phyloP scores from a whole-genome alignment of 2,888 invertebrate species.

The Crepidodera aurea region DNA sequence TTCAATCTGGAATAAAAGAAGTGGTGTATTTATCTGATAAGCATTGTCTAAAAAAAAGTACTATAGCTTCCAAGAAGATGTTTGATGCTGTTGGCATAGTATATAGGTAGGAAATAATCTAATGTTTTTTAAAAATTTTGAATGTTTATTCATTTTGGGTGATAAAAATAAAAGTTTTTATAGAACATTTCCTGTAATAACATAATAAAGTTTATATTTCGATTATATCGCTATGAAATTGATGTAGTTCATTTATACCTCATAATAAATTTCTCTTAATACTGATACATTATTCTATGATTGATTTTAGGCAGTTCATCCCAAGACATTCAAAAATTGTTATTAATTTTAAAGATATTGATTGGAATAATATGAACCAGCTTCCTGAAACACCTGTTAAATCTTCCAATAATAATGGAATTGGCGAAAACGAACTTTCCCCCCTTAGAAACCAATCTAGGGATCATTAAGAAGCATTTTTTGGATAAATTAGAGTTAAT shows the following conservation, averaged over 20 bases:
- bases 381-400: slow-evolving; percentile 59
- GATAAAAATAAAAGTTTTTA: not conserved
- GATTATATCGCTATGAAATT: too few species aligned
- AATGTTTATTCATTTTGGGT: too few species aligned
- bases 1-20: slow-evolving; percentile 88
- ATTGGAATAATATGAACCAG: slow-evolving; percentile 66
- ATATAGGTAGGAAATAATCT: slow-evolving; percentile 67
- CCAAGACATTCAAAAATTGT: slow-evolving; percentile 70
- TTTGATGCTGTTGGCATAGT: slow-evolving; percentile 79
- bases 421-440: too few species aligned
- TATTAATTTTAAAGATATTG: slow-evolving; percentile 73
- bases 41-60: slow-evolving; percentile 71
- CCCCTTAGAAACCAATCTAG: too few species aligned
- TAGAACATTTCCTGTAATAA: not conserved
- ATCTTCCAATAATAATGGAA: not conserved
- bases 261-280: too few species aligned
- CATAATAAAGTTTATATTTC: too few species aligned
- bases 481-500: too few species aligned
- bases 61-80: slow-evolving; percentile 82
- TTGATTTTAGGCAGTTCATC: slow-evolving; percentile 67
- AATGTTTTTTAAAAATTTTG: too few species aligned
- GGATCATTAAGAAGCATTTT: too few species aligned
- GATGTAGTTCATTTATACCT: too few species aligned
- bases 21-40: slow-evolving; percentile 86
- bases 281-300: too few species aligned